These are phyloP conservation scores for Sarcophilus harrisii DNA, from an alignment of 2,797 vertebrate genomes.

Conservation along the genomic window DNA sequence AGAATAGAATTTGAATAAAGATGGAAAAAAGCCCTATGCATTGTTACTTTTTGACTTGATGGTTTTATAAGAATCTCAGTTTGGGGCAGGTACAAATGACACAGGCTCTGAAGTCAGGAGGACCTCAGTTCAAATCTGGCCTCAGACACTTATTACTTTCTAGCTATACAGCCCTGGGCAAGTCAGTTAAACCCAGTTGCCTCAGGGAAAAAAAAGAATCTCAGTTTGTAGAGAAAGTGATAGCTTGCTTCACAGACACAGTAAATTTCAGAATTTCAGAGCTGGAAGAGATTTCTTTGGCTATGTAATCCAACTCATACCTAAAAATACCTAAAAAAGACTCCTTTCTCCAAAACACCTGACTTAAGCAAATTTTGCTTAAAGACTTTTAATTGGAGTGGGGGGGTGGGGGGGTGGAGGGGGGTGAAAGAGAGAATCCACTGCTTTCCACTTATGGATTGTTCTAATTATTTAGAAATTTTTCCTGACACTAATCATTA, in stretches of 20 bases:
- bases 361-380: neutral
- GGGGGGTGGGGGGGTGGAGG: fast-evolving
- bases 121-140: no score
- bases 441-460: neutral
- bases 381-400: neutral
- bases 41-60: neutral
- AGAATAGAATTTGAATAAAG: neutral
- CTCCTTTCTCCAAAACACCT: neutral
- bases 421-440: neutral
- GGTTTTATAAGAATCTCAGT: neutral
- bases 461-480: neutral
- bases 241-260: neutral
- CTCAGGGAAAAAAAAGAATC: neutral
- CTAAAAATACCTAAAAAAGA: neutral
- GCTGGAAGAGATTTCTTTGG: neutral
- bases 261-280: neutral
- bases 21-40: neutral
- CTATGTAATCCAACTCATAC: neutral
- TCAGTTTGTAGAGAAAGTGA: neutral
- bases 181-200: no score
- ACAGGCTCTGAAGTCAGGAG: no score
- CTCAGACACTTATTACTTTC: no score
- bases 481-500: neutral
- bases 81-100: neutral
- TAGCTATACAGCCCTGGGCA: no score